These are phyloP conservation scores for Mobula hypostoma DNA, from an alignment of 2,113 vertebrate species.

Conservation along the genomic window DNA sequence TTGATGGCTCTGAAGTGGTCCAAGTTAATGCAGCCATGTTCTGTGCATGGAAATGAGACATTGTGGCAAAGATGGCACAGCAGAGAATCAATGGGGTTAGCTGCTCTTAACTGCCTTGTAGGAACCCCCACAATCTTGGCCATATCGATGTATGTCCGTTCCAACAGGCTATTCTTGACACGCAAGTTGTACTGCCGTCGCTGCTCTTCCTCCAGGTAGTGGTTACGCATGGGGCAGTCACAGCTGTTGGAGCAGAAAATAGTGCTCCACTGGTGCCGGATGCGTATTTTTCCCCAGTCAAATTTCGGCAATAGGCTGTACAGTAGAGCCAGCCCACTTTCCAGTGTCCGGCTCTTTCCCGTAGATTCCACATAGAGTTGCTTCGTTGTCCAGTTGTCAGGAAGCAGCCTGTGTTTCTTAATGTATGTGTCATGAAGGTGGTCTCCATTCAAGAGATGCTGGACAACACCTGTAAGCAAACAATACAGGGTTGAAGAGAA, in stretches of 20 bases:
- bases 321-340: conserved; percentile 83
- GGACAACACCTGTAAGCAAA: conserved; percentile 74
- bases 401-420: conserved; percentile 71
- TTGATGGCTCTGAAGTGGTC: conserved; percentile 85
- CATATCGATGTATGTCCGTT: conserved; percentile 78
- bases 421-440: conserved; percentile 74
- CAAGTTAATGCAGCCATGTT: conserved; percentile 68
- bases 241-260: conserved; percentile 83
- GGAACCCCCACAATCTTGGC: conserved; percentile 73
- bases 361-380: conserved; percentile 88
- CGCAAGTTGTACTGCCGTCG: conserved; percentile 78
- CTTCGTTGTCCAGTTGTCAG: conserved; percentile 63
- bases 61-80: conserved; percentile 89
- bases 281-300: conserved; percentile 74
- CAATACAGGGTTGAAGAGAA: background rate
- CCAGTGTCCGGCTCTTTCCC: conserved; percentile 84
- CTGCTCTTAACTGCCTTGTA: conserved; percentile 75
- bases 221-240: conserved; percentile 79
- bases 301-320: conserved; percentile 80
- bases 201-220: conserved; percentile 85
- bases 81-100: conserved; percentile 88
- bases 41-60: conserved; percentile 77
- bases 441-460: conserved; percentile 83
- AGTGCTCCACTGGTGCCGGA: conserved; percentile 83
- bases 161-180: conserved; percentile 66